Conservation (phyloP, 2,113 vertebrate genomes). For the Etia nguti region DNA sequence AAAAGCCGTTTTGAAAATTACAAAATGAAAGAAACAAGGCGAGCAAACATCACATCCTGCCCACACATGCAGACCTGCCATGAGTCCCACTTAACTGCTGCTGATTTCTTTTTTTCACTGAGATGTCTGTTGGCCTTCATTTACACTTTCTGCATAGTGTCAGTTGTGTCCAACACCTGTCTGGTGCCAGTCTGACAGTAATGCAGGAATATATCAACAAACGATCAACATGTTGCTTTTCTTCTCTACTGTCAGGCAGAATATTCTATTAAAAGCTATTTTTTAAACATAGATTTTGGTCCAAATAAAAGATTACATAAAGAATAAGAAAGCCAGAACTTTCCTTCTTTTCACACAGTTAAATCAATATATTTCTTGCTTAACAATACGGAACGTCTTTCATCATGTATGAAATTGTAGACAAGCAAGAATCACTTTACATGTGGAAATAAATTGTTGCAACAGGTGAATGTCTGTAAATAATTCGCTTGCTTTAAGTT, state of each 20-base stretch:
- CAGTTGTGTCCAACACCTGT: background rate
- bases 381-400: background rate
- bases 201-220: background rate
- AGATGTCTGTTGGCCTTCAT: background rate
- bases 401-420: background rate
- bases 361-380: background rate
- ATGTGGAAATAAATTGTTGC: too few relatives aligned
- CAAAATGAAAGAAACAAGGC: conserved; percentile 22
- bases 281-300: background rate
- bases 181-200: background rate
- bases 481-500: background rate
- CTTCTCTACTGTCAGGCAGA: background rate
- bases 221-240: background rate
- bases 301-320: background rate
- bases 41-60: conserved; percentile 18
- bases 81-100: conserved; percentile 8
- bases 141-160: background rate
- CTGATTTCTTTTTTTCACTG: background rate
- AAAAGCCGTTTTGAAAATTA: conserved; percentile 57
- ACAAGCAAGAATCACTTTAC: background rate
- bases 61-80: conserved; percentile 40
- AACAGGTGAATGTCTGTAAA: background rate
- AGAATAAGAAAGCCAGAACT: background rate
- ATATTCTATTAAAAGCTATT: background rate
- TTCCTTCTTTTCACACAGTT: background rate